Evolutionary conservation across 1,140 invertebrate genomes (phyloP), one percentile per base, ranked within the genome.

Genomic region (Metaphire vulgaris): DNA sequence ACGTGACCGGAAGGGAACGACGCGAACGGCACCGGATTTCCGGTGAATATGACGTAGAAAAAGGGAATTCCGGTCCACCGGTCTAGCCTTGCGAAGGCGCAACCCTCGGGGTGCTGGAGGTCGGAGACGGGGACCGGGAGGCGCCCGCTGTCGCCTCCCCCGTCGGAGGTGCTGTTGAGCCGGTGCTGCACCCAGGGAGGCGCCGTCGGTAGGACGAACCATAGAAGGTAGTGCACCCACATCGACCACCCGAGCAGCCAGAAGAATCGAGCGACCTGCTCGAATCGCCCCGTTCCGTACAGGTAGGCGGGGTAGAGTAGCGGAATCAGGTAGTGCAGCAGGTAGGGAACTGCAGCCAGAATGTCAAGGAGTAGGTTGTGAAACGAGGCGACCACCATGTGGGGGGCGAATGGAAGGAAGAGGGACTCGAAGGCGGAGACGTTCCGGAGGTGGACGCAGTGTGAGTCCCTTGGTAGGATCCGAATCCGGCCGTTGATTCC

Each of bases 1-100:
- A 78, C 77, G 69, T 78, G 77, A 16, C 77, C 77, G 15, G 77
- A 78, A 65, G 77, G 77, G 56, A 78, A 78, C n/a, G 77, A 78
- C n/a, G 73, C 77, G 69, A 78, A 78, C 29, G 77, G 77, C 66
- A 78, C 77, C 15, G 77, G 77, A 32, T 78, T 78, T 15, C 69
- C 68, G 73, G 16, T 56, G 30, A 78, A 78, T 15, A 78, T 74
- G 66, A 33, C 72, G 68, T 33, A 74, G 73, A 78, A 78, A 68
- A 78, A 75, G 16, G 28, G n/a, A 6, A 75, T 29, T 14, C 77
- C 77, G 1, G 56, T 69, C 34, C 26, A 14, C 15, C 26, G 33
- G 69, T 78, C 77, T 1, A 78, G 66, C 26, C 77, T 66, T 26
- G 73, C 31, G 68, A 78, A 78, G 21, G 77, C 77, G 28, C 77